phyloP scores from a whole-genome alignment of 2,113 vertebrate genomes.

The Paralichthys olivaceus region DNA sequence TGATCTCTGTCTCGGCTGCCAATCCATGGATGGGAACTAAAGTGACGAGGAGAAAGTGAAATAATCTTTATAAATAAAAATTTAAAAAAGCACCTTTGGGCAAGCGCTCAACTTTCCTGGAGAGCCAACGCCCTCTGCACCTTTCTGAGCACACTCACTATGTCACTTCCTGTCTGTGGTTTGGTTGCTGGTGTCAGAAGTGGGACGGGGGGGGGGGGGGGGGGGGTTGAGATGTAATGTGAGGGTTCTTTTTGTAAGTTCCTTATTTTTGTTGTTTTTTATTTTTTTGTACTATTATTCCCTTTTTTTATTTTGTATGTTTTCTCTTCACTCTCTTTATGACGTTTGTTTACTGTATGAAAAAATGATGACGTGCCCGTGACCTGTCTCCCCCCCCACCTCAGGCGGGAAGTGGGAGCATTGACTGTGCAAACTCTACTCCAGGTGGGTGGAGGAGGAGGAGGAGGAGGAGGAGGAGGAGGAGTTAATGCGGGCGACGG shows the following conservation, averaged over 20 bases:
- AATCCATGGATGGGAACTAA: slow-evolving; percentile 38
- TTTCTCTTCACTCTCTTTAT: slow-evolving; percentile 48
- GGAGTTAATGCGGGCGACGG: neutral
- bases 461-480: neutral
- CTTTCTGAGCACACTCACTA: slow-evolving; percentile 69
- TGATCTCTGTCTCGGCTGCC: slow-evolving; percentile 12
- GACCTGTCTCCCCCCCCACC: slow-evolving; percentile 20
- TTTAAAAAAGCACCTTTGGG: slow-evolving; percentile 75
- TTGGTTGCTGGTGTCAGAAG: slow-evolving; percentile 32
- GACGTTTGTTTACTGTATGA: slow-evolving; percentile 63
- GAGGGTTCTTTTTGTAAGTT: slow-evolving; percentile 58
- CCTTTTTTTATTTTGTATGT: slow-evolving; percentile 64
- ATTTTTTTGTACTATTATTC: slow-evolving; percentile 72
- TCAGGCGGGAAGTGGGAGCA: slow-evolving; percentile 25
- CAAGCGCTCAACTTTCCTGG: slow-evolving; percentile 38
- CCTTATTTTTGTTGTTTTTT: slow-evolving; percentile 56
- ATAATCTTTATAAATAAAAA: slow-evolving; percentile 27
- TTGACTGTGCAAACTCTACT: slow-evolving; percentile 35
- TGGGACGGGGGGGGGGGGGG: slow-evolving; percentile 7
- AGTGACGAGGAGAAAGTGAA: slow-evolving; percentile 48
- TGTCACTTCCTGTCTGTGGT: slow-evolving; percentile 68
- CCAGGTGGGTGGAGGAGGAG: neutral
- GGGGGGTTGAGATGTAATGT: slow-evolving; percentile 34
- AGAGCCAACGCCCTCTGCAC: slow-evolving; percentile 71
- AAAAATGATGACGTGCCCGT: slow-evolving; percentile 33